These are phyloP conservation scores for Ondatra zibethicus DNA, from an alignment of 2,113 vertebrate genomes.

Conservation along the genomic window DNA sequence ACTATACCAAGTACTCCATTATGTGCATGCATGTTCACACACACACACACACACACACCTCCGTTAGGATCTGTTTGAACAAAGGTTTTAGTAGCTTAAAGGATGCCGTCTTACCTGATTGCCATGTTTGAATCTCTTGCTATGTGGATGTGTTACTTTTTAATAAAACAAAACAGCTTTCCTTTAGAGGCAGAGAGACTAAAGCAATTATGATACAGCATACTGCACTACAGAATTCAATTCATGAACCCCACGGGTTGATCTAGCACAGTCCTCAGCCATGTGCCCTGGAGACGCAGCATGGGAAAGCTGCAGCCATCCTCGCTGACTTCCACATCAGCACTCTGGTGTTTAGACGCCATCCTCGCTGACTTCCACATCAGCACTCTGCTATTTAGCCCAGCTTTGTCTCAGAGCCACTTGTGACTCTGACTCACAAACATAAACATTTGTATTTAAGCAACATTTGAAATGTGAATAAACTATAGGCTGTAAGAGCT, in stretches of 20 bases:
- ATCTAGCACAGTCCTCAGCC: conserved; percentile 28
- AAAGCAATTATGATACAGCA: conserved; percentile 26
- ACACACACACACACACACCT: background rate
- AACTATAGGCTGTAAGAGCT: conserved; percentile 53
- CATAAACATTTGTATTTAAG: conserved; percentile 73
- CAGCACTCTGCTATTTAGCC: conserved; percentile 34
- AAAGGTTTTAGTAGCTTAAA: background rate
- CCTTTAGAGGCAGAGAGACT: conserved; percentile 11
- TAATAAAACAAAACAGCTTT: conserved; percentile 18
- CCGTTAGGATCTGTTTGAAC: background rate
- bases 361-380: conserved; percentile 20
- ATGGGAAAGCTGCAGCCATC: conserved; percentile 7
- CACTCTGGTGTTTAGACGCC: no score
- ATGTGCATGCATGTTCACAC: background rate
- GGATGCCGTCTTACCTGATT: background rate
- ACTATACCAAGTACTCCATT: background rate
- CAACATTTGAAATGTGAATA: conserved; percentile 65
- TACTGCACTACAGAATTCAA: background rate
- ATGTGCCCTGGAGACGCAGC: conserved; percentile 22
- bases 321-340: conserved; percentile 40
- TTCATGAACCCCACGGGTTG: background rate
- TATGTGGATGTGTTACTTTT: conserved; percentile 19
- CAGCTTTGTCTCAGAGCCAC: conserved; percentile 52
- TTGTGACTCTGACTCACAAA: conserved; percentile 71
- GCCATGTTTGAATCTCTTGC: conserved; percentile 5